phyloP scores from a whole-genome alignment of 1,140 invertebrate genomes.

The Diuraphis noxia region DNA sequence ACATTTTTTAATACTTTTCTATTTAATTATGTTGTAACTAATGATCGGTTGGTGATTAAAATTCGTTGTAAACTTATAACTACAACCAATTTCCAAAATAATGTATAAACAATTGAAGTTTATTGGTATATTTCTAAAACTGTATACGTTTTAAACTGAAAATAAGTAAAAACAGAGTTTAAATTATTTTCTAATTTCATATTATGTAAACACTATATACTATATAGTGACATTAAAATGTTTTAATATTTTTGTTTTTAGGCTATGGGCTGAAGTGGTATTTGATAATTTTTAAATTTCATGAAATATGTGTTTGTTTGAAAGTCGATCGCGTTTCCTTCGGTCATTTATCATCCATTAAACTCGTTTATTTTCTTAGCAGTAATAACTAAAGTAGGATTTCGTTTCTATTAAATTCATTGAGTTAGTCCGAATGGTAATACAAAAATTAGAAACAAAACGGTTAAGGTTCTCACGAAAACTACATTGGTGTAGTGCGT shows the following conservation, averaged over 20 bases:
- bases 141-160: background rate
- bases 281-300: background rate
- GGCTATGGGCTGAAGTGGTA: background rate
- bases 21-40: background rate
- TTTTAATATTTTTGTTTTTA: background rate
- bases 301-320: background rate
- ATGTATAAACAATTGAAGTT: background rate
- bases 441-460: background rate
- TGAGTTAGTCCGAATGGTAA: background rate
- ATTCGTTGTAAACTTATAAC: background rate
- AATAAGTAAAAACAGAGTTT: background rate
- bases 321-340: background rate
- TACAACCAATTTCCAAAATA: background rate
- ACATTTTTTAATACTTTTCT: background rate
- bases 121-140: background rate
- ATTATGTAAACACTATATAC: background rate
- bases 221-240: background rate
- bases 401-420: background rate
- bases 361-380: background rate
- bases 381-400: background rate
- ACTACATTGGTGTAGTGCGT: background rate
- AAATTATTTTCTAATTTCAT: background rate
- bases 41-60: background rate
- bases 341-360: background rate
- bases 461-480: background rate